Percentiles rank a stretch among this genome's conserved stretches.
These are phyloP conservation scores for Meteorus sp. DNA, from an alignment of 1,140 invertebrate species.

Conservation along the genomic window DNA sequence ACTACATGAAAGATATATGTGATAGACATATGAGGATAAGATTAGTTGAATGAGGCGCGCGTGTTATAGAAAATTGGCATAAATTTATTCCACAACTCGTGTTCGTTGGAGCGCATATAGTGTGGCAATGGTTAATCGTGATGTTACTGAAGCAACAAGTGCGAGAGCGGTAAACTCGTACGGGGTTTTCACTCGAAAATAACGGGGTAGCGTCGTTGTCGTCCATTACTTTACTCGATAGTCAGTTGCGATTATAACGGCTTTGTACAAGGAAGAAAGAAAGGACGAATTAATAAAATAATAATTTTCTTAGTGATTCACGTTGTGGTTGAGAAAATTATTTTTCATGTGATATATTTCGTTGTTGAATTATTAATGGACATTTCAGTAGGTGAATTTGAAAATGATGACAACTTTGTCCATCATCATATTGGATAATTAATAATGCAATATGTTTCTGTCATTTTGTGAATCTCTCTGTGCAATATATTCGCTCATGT, in stretches of 20 bases:
- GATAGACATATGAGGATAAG: too few relatives aligned
- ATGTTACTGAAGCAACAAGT: slow-evolving; percentile 11
- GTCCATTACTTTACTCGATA: background rate
- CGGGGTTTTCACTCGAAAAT: slow-evolving; percentile 5
- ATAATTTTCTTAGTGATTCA: too few relatives aligned
- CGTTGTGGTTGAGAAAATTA: too few relatives aligned
- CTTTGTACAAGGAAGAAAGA: too few relatives aligned
- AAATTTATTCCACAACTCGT: too few relatives aligned
- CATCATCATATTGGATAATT: slow-evolving; percentile 9
- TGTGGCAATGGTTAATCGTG: slow-evolving; percentile 1
- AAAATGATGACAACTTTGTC: background rate
- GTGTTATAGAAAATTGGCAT: too few relatives aligned
- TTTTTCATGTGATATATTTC: background rate
- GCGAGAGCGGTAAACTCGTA: background rate
- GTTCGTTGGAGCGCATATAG: background rate
- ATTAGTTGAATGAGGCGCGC: too few relatives aligned
- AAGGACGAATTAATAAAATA: too few relatives aligned
- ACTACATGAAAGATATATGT: too few relatives aligned
- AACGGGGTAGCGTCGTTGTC: background rate
- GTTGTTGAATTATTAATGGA: background rate
- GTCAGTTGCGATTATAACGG: background rate
- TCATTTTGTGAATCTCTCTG: background rate
- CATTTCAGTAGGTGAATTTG: background rate
- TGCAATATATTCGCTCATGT: background rate
- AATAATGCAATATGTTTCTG: background rate